Percentiles rank a stretch among this genome's conserved stretches.
phyloP scores from a whole-genome alignment of 2,113 vertebrate species.

The Bothrops jararaca region DNA sequence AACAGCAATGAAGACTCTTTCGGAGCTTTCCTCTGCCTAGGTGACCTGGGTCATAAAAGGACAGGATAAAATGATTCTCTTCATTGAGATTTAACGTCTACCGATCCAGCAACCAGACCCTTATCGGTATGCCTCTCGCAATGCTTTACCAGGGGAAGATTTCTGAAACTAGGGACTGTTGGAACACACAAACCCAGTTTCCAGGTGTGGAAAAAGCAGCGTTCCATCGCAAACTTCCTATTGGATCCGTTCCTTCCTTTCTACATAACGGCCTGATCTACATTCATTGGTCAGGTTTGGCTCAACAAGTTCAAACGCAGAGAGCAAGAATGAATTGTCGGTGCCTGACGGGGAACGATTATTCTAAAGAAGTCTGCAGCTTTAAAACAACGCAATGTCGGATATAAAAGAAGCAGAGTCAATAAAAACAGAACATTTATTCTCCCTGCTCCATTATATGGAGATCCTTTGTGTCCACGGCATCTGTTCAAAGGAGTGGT shows the following conservation, averaged over 20 bases:
- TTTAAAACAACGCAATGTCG: conserved; percentile 12
- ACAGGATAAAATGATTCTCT: neutral
- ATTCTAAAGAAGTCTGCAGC: conserved; percentile 18
- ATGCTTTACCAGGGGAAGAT: neutral
- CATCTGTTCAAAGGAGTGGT: conserved; percentile 22
- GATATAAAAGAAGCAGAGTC: conserved; percentile 45
- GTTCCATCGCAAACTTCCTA: neutral
- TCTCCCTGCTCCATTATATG: conserved; percentile 5
- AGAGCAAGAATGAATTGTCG: accelerated
- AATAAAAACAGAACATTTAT: conserved; percentile 59
- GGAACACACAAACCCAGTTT: neutral
- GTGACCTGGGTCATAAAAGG: too few relatives aligned
- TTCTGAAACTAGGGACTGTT: neutral
- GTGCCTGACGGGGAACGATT: neutral
- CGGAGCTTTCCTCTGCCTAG: too few relatives aligned
- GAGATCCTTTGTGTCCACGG: conserved; percentile 36
- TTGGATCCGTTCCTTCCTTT: neutral
- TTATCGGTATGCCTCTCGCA: neutral
- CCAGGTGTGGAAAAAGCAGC: neutral
- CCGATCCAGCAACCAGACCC: neutral
- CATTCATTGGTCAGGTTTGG: neutral
- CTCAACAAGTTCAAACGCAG: neutral
- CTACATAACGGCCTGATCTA: accelerated
- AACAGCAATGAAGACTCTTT: too few relatives aligned
- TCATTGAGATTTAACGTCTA: neutral